Percentiles rank a stretch among this genome's conserved stretches.
These are phyloP conservation scores for Todus mexicanus DNA, from an alignment of 2,797 vertebrate species.

Conservation along the genomic window DNA sequence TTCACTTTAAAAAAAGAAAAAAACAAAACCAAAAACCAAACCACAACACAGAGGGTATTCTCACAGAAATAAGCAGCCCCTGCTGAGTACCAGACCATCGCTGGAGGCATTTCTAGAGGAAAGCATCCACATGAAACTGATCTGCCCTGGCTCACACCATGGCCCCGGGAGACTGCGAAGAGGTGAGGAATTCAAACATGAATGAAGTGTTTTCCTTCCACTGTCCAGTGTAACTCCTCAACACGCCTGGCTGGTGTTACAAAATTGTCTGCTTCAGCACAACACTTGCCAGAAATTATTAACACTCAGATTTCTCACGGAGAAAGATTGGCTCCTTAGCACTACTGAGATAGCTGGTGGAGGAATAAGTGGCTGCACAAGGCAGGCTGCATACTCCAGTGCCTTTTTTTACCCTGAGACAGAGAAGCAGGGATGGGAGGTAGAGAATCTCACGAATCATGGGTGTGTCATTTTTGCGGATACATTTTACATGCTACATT, in stretches of 20 bases:
- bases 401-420: neutral
- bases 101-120: neutral
- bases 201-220: constrained; percentile 15
- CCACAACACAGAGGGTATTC: neutral
- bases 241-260: neutral
- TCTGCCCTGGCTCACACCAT: neutral
- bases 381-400: neutral
- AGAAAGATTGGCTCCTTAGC: neutral
- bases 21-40: neutral
- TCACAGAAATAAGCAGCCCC: neutral
- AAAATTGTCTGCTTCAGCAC: constrained; percentile 36
- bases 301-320: neutral
- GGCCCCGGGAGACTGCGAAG: neutral
- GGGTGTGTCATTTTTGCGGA: neutral
- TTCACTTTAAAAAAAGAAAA: too few species aligned
- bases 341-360: neutral
- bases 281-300: constrained; percentile 56
- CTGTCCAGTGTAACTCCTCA: constrained; percentile 11
- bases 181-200: neutral
- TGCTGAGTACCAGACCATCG: fast-evolving
- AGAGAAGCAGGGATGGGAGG: neutral
- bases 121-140: neutral
- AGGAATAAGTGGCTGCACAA: fast-evolving
- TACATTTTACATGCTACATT: neutral
- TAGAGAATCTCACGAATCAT: neutral